phyloP scores from a whole-genome alignment of 2,888 invertebrate species.

The Chaetogeoica ovagalla region DNA sequence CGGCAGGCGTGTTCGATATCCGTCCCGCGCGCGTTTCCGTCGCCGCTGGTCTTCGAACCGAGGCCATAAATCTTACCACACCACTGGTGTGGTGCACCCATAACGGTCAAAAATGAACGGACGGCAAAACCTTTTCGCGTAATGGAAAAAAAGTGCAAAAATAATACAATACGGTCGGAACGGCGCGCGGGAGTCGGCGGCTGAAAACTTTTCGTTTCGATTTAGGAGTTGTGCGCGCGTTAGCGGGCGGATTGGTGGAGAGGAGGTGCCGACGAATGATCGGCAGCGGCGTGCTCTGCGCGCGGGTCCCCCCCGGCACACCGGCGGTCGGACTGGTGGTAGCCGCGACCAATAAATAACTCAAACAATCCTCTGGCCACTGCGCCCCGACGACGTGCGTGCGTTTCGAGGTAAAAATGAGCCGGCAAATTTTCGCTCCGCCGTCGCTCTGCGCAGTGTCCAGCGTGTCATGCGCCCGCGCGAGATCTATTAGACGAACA shows the following conservation, averaged over 20 bases:
- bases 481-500: conserved; percentile 23
- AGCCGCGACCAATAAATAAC: conserved; percentile 38
- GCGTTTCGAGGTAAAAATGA: conserved; percentile 22
- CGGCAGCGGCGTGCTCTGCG: background rate
- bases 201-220: conserved; percentile 47
- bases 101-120: conserved; percentile 52
- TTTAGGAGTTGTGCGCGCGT: conserved; percentile 19
- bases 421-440: conserved; percentile 28
- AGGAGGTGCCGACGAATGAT: conserved; percentile 34
- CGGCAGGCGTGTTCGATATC: conserved; percentile 49
- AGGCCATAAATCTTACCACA: conserved; percentile 44
- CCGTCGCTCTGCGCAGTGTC: background rate
- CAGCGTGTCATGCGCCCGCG: background rate
- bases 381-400: too few relatives aligned
- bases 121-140: conserved; percentile 52
- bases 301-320: background rate
- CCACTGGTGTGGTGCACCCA: conserved; percentile 4
- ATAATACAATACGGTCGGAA: conserved; percentile 48
- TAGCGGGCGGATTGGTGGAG: too few relatives aligned
- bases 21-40: conserved; percentile 21
- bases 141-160: conserved; percentile 53
- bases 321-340: conserved; percentile 10
- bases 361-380: conserved; percentile 24
- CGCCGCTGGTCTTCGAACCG: conserved; percentile 45
- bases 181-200: background rate